Percentiles rank a stretch among this genome's conserved stretches.
phyloP scores from a whole-genome alignment of 2,797 vertebrate species.

The Zenarchopterus dispar region DNA sequence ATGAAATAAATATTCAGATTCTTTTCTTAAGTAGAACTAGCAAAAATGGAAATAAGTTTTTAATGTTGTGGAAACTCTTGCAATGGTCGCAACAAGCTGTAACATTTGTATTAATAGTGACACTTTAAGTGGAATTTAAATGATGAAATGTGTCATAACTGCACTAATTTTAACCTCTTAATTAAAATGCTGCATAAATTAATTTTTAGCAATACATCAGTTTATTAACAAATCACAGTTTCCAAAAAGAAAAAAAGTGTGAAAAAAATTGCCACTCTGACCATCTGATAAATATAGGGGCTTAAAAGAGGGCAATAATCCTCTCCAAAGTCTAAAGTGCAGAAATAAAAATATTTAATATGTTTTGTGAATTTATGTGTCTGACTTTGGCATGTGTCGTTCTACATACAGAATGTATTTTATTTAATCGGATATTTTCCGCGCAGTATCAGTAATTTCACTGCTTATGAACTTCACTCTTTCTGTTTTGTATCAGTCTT shows the following conservation, averaged over 20 bases:
- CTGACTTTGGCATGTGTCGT: background rate
- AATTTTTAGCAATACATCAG: no score
- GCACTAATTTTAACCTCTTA: background rate
- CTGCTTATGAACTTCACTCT: background rate
- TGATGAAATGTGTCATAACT: background rate
- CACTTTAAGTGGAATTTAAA: conserved; percentile 2
- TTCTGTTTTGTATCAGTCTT: background rate
- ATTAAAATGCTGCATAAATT: background rate
- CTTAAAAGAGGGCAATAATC: background rate
- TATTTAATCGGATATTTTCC: background rate
- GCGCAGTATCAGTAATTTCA: background rate
- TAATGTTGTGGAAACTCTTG: background rate
- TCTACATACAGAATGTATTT: background rate
- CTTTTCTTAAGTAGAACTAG: background rate
- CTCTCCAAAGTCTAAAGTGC: background rate
- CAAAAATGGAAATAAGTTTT: background rate
- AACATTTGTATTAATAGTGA: background rate
- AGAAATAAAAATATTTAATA: background rate
- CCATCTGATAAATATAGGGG: background rate
- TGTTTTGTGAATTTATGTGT: background rate
- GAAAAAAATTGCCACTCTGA: background rate
- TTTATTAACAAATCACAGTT: background rate
- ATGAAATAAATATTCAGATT: no score
- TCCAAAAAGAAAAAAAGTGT: background rate
- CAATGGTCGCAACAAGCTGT: background rate